Conservation (phyloP, 2,797 vertebrate genomes). For the Notolabrus celidotus region DNA sequence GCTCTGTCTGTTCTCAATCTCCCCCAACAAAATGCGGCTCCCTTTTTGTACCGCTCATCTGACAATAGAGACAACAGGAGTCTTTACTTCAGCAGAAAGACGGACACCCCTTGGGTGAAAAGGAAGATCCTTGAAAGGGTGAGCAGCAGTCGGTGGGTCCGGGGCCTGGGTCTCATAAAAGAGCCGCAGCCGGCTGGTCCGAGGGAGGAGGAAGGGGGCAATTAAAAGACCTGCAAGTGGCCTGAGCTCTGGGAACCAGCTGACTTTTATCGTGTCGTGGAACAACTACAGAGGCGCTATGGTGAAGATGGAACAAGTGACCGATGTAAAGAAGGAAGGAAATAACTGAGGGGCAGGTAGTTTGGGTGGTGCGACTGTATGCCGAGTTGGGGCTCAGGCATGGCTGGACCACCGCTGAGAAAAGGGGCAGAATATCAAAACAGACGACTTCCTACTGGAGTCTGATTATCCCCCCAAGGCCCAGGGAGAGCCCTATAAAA, state of each 20-base stretch:
- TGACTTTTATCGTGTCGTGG: slow-evolving; percentile 91
- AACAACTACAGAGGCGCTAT: slow-evolving; percentile 88
- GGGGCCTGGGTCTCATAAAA: slow-evolving; percentile 89
- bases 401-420: slow-evolving; percentile 92
- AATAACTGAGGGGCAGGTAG: slow-evolving; percentile 29
- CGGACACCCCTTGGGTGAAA: slow-evolving; percentile 51
- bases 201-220: slow-evolving; percentile 90
- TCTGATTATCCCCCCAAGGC: slow-evolving; percentile 85
- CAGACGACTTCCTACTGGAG: slow-evolving; percentile 95
- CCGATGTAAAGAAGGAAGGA: slow-evolving; percentile 29
- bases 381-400: slow-evolving; percentile 64
- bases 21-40: slow-evolving; percentile 2
- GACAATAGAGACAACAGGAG: slow-evolving; percentile 38
- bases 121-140: slow-evolving; percentile 71
- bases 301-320: slow-evolving; percentile 59
- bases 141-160: slow-evolving; percentile 71
- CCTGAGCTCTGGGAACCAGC: slow-evolving; percentile 87
- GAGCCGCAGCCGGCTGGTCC: slow-evolving; percentile 85
- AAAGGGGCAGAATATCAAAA: slow-evolving; percentile 92
- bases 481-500: slow-evolving; percentile 79
- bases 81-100: slow-evolving; percentile 43
- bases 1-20: slow-evolving; percentile 20
- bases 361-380: slow-evolving; percentile 53
- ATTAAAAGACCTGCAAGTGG: slow-evolving; percentile 91
- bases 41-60: slow-evolving; percentile 22